Conservation (phyloP, 2,113 vertebrate genomes). For the Phoxinus phoxinus region DNA sequence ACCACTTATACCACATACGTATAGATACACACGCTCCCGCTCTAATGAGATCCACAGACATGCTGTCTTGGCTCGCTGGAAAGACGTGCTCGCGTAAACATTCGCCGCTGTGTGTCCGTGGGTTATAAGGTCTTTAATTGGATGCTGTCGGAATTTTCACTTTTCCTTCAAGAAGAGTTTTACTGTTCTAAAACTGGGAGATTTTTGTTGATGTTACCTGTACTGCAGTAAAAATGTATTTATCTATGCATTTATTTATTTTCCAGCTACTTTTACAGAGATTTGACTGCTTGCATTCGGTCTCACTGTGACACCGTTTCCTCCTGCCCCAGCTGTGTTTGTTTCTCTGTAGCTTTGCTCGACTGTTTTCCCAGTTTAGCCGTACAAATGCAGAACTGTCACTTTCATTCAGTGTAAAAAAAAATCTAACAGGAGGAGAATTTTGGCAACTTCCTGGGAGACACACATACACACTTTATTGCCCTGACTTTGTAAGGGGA, state of each 20-base stretch:
- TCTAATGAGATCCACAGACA: constrained; percentile 65
- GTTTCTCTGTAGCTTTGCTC: constrained; percentile 3
- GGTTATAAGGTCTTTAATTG: constrained; percentile 67
- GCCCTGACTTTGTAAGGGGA: not conserved
- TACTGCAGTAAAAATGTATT: not conserved
- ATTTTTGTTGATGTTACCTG: not conserved
- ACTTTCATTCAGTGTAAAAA: constrained; percentile 65
- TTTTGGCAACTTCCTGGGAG: constrained; percentile 38
- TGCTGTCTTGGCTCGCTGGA: constrained; percentile 34
- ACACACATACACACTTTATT: not conserved
- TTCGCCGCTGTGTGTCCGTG: constrained; percentile 58
- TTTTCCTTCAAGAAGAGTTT: constrained; percentile 38
- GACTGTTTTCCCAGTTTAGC: constrained; percentile 45
- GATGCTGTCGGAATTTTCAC: constrained; percentile 37
- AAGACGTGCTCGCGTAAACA: constrained; percentile 64
- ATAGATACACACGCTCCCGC: constrained; percentile 2
- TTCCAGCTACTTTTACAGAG: constrained; percentile 17
- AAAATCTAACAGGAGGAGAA: constrained; percentile 63
- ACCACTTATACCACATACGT: not conserved
- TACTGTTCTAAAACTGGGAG: not conserved
- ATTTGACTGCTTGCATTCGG: not conserved
- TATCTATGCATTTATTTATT: constrained; percentile 13
- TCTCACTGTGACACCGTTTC: not conserved
- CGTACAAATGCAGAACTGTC: constrained; percentile 61
- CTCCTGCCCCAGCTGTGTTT: not conserved